These are phyloP conservation scores for Plemyria rubiginata DNA, from an alignment of 2,888 invertebrate species.

Conservation along the genomic window DNA sequence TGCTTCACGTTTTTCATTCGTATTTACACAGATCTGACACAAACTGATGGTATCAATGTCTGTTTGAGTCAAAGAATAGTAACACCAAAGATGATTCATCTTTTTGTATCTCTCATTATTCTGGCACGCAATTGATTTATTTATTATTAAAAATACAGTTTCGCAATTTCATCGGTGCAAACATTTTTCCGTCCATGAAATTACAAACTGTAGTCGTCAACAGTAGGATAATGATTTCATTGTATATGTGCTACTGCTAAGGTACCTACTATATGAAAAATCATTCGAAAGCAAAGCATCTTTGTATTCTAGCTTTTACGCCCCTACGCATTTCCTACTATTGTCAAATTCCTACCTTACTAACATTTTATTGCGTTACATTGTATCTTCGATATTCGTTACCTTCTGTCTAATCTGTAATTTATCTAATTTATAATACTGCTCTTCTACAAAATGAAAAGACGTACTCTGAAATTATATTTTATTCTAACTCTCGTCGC, in stretches of 20 bases:
- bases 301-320: conserved; percentile 73
- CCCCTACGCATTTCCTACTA: conserved; percentile 80
- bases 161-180: too few species aligned
- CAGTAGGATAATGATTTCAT: background rate
- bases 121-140: too few species aligned
- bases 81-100: too few species aligned
- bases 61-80: too few species aligned
- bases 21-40: too few species aligned
- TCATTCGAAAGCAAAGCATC: conserved; percentile 63
- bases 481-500: conserved; percentile 43
- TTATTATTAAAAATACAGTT: too few species aligned
- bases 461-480: conserved; percentile 29
- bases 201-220: too few species aligned
- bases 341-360: conserved; percentile 79
- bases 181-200: too few species aligned
- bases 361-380: conserved; percentile 39
- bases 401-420: background rate
- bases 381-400: conserved; percentile 2
- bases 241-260: conserved; percentile 2
- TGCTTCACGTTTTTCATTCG: too few species aligned
- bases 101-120: too few species aligned
- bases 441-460: conserved; percentile 38
- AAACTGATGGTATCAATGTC: too few species aligned
- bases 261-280: conserved; percentile 27
- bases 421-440: conserved; percentile 21